Evolutionary conservation across 2,797 vertebrate genomes (phyloP).

Genomic region (Pipistrellus pipistrellus): DNA sequence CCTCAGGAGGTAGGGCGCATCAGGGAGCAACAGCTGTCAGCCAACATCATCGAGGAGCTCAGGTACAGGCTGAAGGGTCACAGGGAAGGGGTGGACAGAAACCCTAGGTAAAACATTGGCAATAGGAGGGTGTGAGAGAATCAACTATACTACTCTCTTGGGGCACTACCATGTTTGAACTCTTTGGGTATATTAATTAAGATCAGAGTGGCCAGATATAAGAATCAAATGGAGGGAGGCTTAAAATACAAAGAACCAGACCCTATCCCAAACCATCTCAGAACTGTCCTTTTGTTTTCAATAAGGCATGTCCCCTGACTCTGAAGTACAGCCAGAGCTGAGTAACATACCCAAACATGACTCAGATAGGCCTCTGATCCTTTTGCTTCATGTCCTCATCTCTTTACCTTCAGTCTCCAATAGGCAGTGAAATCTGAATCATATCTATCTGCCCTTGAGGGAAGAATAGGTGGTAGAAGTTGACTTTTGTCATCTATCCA

Average conservation of each 20-base stretch:
- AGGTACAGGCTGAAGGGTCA: conserved; percentile 88
- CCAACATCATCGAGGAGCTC: conserved; percentile 93
- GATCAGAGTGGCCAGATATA: background rate
- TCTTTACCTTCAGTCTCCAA: conserved; percentile 45
- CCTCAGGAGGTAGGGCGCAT: conserved; percentile 94
- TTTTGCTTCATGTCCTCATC: background rate
- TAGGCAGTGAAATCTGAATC: conserved; percentile 46
- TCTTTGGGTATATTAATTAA: background rate
- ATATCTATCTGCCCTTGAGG: background rate
- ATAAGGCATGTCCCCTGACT: background rate
- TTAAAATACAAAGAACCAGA: conserved; percentile 38
- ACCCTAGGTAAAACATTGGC: background rate
- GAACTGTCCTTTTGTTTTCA: conserved; percentile 1
- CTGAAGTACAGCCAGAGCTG: conserved; percentile 39
- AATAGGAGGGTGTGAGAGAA: background rate
- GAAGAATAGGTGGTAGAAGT: conserved; percentile 10
- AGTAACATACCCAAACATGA: conserved; percentile 42
- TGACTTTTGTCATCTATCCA: conserved; percentile 53
- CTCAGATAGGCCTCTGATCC: background rate
- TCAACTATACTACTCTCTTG: background rate
- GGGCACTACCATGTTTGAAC: conserved; percentile 3
- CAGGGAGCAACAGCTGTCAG: conserved; percentile 90
- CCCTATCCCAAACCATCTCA: background rate
- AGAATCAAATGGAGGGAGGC: background rate
- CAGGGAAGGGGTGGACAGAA: background rate